phyloP scores from a whole-genome alignment of 1,140 invertebrate species.

The Drosophila sp. region DNA sequence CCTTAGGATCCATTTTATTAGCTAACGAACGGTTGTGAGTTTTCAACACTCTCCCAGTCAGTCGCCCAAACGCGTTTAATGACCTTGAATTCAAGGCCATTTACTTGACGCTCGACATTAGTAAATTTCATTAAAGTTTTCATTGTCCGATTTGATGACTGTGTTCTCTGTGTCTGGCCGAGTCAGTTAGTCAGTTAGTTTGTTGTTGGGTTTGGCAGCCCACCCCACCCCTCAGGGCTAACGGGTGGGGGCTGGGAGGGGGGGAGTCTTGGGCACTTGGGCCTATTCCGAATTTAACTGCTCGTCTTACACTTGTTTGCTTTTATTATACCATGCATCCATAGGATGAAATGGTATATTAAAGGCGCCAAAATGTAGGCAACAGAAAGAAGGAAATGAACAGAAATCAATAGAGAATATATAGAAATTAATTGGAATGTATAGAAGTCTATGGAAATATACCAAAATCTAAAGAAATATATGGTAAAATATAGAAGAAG shows the following conservation, averaged over 20 bases:
- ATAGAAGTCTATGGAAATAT: too few species aligned
- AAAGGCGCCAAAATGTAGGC: too few species aligned
- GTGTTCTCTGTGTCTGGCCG: background rate
- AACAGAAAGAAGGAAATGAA: too few species aligned
- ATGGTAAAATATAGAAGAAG: too few species aligned
- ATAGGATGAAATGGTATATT: too few species aligned
- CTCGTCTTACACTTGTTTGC: conserved; percentile 47
- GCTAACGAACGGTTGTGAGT: background rate
- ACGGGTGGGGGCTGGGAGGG: too few species aligned
- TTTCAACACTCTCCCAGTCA: background rate
- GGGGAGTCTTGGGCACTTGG: background rate
- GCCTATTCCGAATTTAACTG: conserved; percentile 43
- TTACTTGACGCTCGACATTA: conserved; percentile 23
- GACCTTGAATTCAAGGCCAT: conserved; percentile 33
- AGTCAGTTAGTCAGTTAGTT: conserved; percentile 30
- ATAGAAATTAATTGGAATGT: too few species aligned
- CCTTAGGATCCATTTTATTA: background rate
- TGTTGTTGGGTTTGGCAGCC: conserved; percentile 19
- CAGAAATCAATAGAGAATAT: too few species aligned
- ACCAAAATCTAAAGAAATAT: too few species aligned
- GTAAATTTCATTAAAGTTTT: conserved; percentile 46
- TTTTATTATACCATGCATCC: background rate
- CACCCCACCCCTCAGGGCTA: too few species aligned
- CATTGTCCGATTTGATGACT: conserved; percentile 39
- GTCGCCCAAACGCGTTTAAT: background rate